Conservation (phyloP, 2,797 vertebrate species). For the Tolypeutes matacus region DNA sequence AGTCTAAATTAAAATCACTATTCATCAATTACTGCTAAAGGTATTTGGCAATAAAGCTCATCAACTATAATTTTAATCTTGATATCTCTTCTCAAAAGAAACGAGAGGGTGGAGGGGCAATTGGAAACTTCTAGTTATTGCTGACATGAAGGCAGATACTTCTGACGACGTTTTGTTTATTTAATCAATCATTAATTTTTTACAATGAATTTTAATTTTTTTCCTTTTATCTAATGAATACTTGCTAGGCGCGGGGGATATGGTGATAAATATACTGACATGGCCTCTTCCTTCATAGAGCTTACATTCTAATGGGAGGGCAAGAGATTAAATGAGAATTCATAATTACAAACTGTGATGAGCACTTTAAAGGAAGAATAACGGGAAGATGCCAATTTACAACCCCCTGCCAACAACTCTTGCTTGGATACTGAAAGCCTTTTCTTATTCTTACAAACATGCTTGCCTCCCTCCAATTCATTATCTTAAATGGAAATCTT, state of each 20-base stretch:
- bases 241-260: not conserved
- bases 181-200: not conserved
- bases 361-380: not conserved
- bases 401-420: not conserved
- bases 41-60: not conserved
- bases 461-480: not conserved
- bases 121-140: not conserved
- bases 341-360: not conserved
- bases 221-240: not conserved
- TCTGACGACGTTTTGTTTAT: slow-evolving; percentile 32
- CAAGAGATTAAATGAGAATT: not conserved
- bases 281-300: not conserved
- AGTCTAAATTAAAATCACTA: slow-evolving; percentile 50
- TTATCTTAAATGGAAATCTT: not conserved
- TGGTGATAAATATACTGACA: not conserved
- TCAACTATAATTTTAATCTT: slow-evolving; percentile 11
- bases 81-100: slow-evolving; percentile 21
- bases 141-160: slow-evolving; percentile 32
- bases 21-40: not conserved
- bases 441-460: not conserved
- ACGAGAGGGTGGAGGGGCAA: not conserved
- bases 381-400: not conserved
- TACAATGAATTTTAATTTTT: not conserved
- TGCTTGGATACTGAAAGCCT: not conserved
- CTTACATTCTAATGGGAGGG: not conserved